Conservation (phyloP, 2,113 vertebrate species). For the Tragulus kanchil region DNA sequence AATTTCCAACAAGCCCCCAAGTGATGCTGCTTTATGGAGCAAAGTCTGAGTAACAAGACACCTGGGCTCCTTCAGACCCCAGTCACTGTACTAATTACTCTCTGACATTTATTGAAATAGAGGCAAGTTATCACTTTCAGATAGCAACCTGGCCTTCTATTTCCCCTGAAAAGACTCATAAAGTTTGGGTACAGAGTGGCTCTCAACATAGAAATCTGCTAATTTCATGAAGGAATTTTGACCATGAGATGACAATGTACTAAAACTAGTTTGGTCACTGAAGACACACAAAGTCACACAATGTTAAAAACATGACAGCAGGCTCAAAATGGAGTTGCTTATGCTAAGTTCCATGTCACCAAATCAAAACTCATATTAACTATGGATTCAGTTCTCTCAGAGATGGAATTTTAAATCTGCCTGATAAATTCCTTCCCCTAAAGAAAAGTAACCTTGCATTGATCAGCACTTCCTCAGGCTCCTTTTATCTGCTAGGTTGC, state of each 20-base stretch:
- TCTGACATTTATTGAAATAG: not conserved
- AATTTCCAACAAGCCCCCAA: not conserved
- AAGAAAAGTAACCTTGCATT: not conserved
- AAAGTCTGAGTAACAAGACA: not conserved
- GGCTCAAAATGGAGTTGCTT: not conserved
- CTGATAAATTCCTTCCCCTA: not conserved
- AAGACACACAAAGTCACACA: not conserved
- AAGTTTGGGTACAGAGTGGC: not conserved
- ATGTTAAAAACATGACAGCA: not conserved
- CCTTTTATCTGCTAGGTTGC: not conserved
- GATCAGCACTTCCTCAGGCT: not conserved
- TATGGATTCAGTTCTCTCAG: not conserved
- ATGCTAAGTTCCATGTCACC: not conserved
- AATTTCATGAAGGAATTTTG: not conserved
- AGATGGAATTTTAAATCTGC: not conserved
- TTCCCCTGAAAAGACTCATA: not conserved
- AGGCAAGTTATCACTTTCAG: not conserved
- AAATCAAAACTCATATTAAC: not conserved
- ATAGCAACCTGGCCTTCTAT: not conserved
- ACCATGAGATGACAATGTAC: not conserved
- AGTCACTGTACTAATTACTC: not conserved
- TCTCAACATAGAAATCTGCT: not conserved
- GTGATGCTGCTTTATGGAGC: not conserved
- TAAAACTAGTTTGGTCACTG: not conserved
- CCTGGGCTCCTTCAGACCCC: rapidly evolving